A percentile compares a stretch with the other conserved stretches of the same genome.
phyloP scores from a whole-genome alignment of 2,797 vertebrate genomes.

The Labroides dimidiatus region DNA sequence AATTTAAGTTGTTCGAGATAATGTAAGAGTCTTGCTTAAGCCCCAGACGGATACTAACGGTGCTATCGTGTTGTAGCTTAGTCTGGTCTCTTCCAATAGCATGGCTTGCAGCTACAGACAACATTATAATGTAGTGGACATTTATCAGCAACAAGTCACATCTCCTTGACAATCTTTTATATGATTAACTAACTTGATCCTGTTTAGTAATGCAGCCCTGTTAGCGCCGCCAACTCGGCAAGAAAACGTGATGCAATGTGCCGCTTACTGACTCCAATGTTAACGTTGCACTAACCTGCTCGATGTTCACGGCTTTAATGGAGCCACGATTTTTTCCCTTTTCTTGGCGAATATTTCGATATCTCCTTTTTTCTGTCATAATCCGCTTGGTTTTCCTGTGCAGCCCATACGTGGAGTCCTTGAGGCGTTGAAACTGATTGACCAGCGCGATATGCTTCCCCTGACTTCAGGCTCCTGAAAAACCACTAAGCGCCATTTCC shows the following conservation, averaged over 20 bases:
- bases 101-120: slow-evolving; percentile 19
- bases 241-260: slow-evolving; percentile 73
- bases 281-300: slow-evolving; percentile 62
- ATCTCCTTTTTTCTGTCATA: slow-evolving; percentile 63
- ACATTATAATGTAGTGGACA: background rate
- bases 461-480: slow-evolving; percentile 39
- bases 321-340: slow-evolving; percentile 51
- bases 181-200: background rate
- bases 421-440: background rate
- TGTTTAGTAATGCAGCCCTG: background rate
- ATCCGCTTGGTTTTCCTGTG: slow-evolving; percentile 42
- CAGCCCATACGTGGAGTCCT: slow-evolving; percentile 6
- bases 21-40: slow-evolving; percentile 8
- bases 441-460: slow-evolving; percentile 16
- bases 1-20: background rate
- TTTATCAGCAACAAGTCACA: background rate
- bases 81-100: background rate
- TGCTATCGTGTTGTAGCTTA: background rate
- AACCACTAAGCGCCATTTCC: slow-evolving; percentile 71
- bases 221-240: slow-evolving; percentile 31
- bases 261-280: slow-evolving; percentile 52
- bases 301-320: slow-evolving; percentile 51
- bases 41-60: slow-evolving; percentile 7
- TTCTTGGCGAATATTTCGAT: slow-evolving; percentile 33
- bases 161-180: background rate